Base-by-base conservation (phyloP, 2,888 invertebrate species). In the Choristoneura rosaceana region DNA sequence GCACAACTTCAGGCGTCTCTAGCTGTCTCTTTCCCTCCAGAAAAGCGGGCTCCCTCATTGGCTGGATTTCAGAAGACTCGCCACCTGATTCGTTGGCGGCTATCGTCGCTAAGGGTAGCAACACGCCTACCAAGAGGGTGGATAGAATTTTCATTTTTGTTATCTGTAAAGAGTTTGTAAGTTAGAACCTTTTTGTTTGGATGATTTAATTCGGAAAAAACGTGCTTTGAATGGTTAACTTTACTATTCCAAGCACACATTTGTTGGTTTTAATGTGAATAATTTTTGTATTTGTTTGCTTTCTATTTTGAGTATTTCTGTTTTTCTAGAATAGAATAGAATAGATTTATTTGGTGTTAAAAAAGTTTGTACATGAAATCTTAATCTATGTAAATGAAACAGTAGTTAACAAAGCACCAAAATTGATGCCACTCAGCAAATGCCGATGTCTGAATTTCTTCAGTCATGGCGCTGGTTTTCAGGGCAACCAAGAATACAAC, bases 1-100 rank as follows among this genome's bases (percentile, higher is more conserved):
- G 79, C 60, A 94, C 90, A 10, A 94, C 93, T 78, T 93, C 93
- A 0, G 93, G 92, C 3, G 87, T 86, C 33, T 87, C 87, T 74
- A 83, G 67, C 75, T 77, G 83, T 86, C 89, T 87, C 84, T 81
- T 80, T 87, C 82, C 83, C 41, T 33, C 84, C 10, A 69, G 77
- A 34, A 74, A 76, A 52, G 76, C 80, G 73, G 74, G 71, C 5
- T 77, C 73, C 33, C 70, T 78, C 10, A 90, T 90, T 90, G 88
- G 89, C 70, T 81, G 79, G 2, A 78, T 79, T 17, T 81, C 79
- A 4, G 80, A 74, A 69, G 77, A 73, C 71, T 67, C 74, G 3
- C 73, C 34, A 38, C 82, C 85, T 68, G 89, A 89, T 90, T 90
- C 87, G 90, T 84, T 76, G 74, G 77, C 74, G 8, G 75, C 71